Base-by-base conservation (phyloP, 2,113 vertebrate species). In the Struthio camelus region DNA sequence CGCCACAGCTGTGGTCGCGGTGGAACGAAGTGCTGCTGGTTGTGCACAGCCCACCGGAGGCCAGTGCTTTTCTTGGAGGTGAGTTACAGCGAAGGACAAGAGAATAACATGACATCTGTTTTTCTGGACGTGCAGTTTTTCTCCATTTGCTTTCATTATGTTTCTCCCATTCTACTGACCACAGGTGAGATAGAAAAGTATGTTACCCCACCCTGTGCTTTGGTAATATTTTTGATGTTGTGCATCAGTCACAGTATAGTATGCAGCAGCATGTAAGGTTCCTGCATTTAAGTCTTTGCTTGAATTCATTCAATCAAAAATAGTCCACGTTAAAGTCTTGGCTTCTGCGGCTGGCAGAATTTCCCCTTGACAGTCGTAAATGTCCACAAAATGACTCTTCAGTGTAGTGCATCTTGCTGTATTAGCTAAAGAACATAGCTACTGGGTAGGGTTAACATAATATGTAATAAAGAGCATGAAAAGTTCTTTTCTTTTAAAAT, bases 1-100 rank as follows among this genome's bases (percentile, higher is more conserved):
- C 77, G 86, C 89, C 44, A 7, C 94, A 93, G 93, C 94, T 96
- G 69, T 89, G 81, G 38, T 72, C 91, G 28, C 22, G 28, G 7
- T 13, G 75, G 80, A 17, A 54, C 58, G 53, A 87, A 56, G 70
- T 11, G 32, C 71, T 87, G 17, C 20, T 59, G 11, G 2, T 36
- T 59, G 40, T 56, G 36, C 65, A 27, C 40, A 36, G 36, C 44
- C 65, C 36, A 8, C n/a, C 16, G 1, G 8, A 5, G 0, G 0
- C 10, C 48, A 58, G 24, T 17, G 42, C 22, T 25, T 56, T 94
- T 61, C 34, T 66, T 36, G 42, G 40, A 56, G 48, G n/a, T 67
- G 17, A 25, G 7, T 58, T 85, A 48, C 24, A 42, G 22, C 8
- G 38, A 77, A 75, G 42, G 19, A 85, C 27, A 78, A 67, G 11